Percentiles rank a stretch among this genome's conserved stretches.
Evolutionary conservation across 2,888 invertebrate genomes (phyloP).

Genomic region (Urechis unicinctus): DNA sequence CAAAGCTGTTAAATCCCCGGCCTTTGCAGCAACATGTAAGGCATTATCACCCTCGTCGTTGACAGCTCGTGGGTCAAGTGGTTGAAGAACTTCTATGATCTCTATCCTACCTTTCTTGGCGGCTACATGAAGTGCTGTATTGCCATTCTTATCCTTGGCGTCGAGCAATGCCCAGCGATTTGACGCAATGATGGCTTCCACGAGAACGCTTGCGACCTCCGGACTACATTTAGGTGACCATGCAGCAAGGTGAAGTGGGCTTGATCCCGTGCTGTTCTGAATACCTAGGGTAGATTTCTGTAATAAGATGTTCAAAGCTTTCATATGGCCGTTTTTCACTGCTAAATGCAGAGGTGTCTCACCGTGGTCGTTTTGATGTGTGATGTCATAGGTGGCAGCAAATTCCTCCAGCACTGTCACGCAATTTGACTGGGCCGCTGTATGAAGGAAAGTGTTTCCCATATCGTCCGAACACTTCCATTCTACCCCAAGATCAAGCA

Average conservation of each 20-base stretch:
- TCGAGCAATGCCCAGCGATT: constrained; percentile 40
- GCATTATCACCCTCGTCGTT: constrained; percentile 9
- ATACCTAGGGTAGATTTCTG: not conserved
- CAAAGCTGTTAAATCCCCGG: not conserved
- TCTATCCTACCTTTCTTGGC: constrained; percentile 21
- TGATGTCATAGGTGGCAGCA: not conserved
- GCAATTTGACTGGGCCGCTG: constrained; percentile 33
- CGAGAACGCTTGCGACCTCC: not conserved
- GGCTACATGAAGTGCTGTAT: constrained; percentile 41
- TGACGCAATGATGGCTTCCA: not conserved
- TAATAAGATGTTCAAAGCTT: not conserved
- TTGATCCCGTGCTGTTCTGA: not conserved
- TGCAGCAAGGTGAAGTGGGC: not conserved
- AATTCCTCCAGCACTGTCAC: not conserved
- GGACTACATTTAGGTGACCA: not conserved
- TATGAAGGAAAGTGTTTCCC: constrained; percentile 36
- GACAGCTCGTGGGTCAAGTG: not conserved
- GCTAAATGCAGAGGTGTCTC: constrained; percentile 36
- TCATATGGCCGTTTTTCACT: not conserved
- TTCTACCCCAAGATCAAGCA: constrained; percentile 28
- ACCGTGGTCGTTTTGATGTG: constrained; percentile 12
- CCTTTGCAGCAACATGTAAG: constrained; percentile 11
- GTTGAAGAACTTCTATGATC: not conserved
- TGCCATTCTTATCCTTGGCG: constrained; percentile 29
- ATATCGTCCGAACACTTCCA: constrained; percentile 25